Evolutionary conservation across 2,113 vertebrate genomes (phyloP).

Genomic region (Apeltes quadracus): DNA sequence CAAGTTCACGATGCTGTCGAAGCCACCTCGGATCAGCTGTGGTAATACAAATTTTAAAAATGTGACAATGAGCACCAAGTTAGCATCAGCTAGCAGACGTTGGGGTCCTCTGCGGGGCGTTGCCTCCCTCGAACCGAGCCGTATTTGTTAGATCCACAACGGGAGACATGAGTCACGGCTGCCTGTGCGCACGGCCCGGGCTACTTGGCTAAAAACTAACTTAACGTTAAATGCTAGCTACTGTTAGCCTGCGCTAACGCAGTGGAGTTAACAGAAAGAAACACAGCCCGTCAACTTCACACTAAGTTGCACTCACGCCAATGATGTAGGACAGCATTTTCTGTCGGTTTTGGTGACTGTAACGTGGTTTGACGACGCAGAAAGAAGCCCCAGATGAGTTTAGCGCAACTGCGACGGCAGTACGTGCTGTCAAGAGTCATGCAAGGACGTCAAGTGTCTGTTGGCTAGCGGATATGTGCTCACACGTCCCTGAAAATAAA

Average conservation of each 20-base stretch:
- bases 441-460: neutral
- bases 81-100: constrained; percentile 26
- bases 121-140: neutral
- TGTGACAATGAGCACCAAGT: constrained; percentile 8
- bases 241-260: neutral
- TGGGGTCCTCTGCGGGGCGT: constrained; percentile 32
- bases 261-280: too few relatives aligned
- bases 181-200: constrained; percentile 12
- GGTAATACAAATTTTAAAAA: constrained; percentile 7
- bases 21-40: constrained; percentile 72
- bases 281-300: fast-evolving
- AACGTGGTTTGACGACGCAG: neutral
- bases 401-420: neutral
- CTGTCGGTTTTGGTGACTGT: neutral
- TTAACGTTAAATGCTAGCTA: neutral
- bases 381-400: neutral
- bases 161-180: constrained; percentile 65
- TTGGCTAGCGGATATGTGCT: fast-evolving
- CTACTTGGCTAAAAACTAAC: constrained; percentile 4
- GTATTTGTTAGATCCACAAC: constrained; percentile 17
- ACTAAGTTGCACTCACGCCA: constrained; percentile 58
- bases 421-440: neutral
- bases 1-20: constrained; percentile 69
- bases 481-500: constrained; percentile 40
- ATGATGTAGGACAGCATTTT: constrained; percentile 75